Evolutionary conservation across 2,888 invertebrate genomes (phyloP), one percentile per base, ranked within the genome.

Genomic region (Dicycla oo): DNA sequence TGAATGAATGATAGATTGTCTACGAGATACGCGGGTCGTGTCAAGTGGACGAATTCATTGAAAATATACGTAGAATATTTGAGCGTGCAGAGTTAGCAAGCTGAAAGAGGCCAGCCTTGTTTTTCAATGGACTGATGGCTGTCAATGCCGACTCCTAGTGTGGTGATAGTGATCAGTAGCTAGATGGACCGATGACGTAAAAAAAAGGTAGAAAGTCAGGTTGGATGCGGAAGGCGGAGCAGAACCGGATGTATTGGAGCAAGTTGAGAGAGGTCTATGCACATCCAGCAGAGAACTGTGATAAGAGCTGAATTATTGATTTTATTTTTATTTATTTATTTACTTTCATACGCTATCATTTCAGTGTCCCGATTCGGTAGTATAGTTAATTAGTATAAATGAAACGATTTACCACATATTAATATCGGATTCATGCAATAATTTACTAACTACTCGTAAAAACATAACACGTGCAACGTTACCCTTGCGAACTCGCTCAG

Each of bases 1-100:
- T 77, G 56, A 76, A 77, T 81, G 81, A 51, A 68, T 57, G 77
- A 47, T 61, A 81, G 67, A 76, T 81, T 61, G 56, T 61, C 77
- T 81, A 20, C 15, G 10, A 68, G 76, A 81, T 77, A 81, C 34
- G 65, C 45, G 18, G 13, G 23, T 2, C 45, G 34, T 18, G 51
- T 8, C 58, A 23, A 79, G 30, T 26, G 71, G 47, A 0, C 2
- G 20, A 54, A 43, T 58, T 51, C 4, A 53, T 54, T 60, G 18
- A 30, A 30, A 10, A 38, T 30, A 15, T 23, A 63, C 18, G 15
- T 38, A 38, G 4, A 70, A n/a, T 63, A 20, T 5, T 54, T 15
- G 10, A 62, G 18, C n/a, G 30, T n/a, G 54, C 26, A n/a, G 26
- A 15, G 15, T n/a, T 45, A 23, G 51, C 30, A 2, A 62, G 49